Evolutionary conservation across 2,888 invertebrate species (phyloP), one percentile per base, ranked within the genome.

Genomic region (Ceraclea dissimilis): DNA sequence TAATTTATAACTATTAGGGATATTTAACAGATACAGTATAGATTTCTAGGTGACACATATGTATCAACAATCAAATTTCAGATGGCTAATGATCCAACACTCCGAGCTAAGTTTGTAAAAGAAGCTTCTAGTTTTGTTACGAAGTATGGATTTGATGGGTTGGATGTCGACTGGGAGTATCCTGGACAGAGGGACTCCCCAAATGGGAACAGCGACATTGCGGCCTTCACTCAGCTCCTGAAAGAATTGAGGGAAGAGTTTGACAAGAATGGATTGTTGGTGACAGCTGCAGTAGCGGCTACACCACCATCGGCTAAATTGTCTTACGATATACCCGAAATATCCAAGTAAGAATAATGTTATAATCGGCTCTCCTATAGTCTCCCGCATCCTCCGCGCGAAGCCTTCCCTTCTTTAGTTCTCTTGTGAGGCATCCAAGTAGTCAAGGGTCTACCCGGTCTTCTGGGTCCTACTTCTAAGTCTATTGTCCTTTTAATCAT

Each of bases 81-180:
- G 54, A 64, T 71, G 61, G 65, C 71, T 2, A 64, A 66, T 17
- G 65, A 67, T 56, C 63, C 72, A 2, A 46, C 56, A 0, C 58
- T 67, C 6, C 69, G 79, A 44, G 60, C 67, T 0, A 64, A 31
- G 11, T 80, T 84, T 60, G 75, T 79, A 5, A 62, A 73, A 13
- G 79, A 74, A 46, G 76, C 75, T 2, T 65, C 79, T 0, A 63
- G 66, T 0, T 79, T 82, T 62, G 63, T 81, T 1, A 63, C 68
- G 46, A 67, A 69, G 18, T 70, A 81, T 63, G 68, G 69, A 1
- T 84, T 84, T 62, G 81, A 84, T 64, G 84, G 84, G 5, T 72
- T 84, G 21, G 83, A 84, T 65, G 59, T 84, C 13, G 82, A 83
- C 65, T 84, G 83, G 83, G 79, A 82, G 62, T 82, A 81, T 64